A percentile compares a stretch with the other conserved stretches of the same genome.
These are phyloP conservation scores for Fistularia commersonii DNA, from an alignment of 2,797 vertebrate species.

Conservation along the genomic window DNA sequence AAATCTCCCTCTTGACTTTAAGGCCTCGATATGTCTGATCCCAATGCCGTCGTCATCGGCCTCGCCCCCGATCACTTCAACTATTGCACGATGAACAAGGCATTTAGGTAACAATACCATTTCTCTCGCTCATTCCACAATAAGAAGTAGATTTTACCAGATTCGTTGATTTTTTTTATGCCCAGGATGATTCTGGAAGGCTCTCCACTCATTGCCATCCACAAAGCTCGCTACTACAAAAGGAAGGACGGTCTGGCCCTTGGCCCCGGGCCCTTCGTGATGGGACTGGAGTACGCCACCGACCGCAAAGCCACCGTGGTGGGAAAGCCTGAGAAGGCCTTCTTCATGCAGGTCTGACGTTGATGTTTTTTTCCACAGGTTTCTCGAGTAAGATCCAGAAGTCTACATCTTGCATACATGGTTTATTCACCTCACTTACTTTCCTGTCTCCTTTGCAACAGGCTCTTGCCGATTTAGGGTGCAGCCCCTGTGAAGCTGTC, in stretches of 20 bases:
- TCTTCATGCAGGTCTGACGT: conserved; percentile 75
- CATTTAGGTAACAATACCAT: conserved; percentile 78
- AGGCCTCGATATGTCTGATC: conserved; percentile 85
- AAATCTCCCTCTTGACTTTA: conserved; percentile 3
- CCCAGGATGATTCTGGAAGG: conserved; percentile 85
- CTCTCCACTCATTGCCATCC: conserved; percentile 91
- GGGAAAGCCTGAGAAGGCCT: conserved; percentile 88
- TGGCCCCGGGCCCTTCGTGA: conserved; percentile 92
- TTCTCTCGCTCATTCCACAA: too few species aligned
- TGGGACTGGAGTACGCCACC: conserved; percentile 85
- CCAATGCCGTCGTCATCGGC: conserved; percentile 91
- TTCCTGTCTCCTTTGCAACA: conserved; percentile 34
- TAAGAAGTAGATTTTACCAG: not conserved
- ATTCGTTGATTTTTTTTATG: conserved; percentile 8
- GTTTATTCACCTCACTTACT: not conserved
- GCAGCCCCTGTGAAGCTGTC: conserved; percentile 80
- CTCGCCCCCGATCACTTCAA: conserved; percentile 91
- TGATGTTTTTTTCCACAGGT: not conserved
- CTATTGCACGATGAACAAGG: conserved; percentile 88
- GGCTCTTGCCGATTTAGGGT: conserved; percentile 82
- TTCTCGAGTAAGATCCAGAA: not conserved
- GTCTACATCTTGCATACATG: not conserved
- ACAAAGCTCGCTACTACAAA: conserved; percentile 94
- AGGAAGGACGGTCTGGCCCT: conserved; percentile 87
- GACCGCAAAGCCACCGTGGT: conserved; percentile 85